Evolutionary conservation across 2,113 vertebrate genomes (phyloP).

Genomic region (Notarius lentiginosus): DNA sequence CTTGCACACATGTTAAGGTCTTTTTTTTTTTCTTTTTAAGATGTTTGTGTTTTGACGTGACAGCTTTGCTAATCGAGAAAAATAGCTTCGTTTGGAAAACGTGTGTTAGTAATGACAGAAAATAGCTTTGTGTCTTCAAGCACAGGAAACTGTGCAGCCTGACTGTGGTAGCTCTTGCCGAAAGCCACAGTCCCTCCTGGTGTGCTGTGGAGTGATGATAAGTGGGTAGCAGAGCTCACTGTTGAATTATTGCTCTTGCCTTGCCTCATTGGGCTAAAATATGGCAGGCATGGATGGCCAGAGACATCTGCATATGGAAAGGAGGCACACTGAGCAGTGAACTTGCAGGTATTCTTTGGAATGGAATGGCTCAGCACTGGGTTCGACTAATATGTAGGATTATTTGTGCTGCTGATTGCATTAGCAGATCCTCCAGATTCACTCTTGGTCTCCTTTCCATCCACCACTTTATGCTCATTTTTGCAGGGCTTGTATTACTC

Average conservation of each 20-base stretch:
- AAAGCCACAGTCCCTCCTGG: background rate
- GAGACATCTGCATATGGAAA: slow-evolving; percentile 22
- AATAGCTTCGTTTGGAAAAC: slow-evolving; percentile 12
- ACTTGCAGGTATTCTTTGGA: slow-evolving; percentile 50
- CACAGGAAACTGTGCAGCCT: background rate
- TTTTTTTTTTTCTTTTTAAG: background rate
- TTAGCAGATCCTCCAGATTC: slow-evolving; percentile 59
- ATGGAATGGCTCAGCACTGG: slow-evolving; percentile 27
- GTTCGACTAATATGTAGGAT: slow-evolving; percentile 41
- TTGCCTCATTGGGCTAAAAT: slow-evolving; percentile 25
- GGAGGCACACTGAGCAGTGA: background rate
- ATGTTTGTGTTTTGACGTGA: background rate
- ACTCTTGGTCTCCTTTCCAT: slow-evolving; percentile 5
- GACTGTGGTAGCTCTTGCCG: background rate
- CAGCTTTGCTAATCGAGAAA: background rate
- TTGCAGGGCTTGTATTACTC: background rate
- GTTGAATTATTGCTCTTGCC: slow-evolving; percentile 28
- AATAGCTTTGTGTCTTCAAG: background rate
- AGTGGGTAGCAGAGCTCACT: background rate
- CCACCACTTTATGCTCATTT: slow-evolving; percentile 8
- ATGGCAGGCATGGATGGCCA: slow-evolving; percentile 18
- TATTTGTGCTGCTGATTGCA: slow-evolving; percentile 55
- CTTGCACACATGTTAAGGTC: background rate
- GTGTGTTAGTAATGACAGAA: background rate
- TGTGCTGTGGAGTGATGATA: slow-evolving; percentile 13